Conservation (phyloP, 2,797 vertebrate genomes). For the Pseudocheirus occidentalis region DNA sequence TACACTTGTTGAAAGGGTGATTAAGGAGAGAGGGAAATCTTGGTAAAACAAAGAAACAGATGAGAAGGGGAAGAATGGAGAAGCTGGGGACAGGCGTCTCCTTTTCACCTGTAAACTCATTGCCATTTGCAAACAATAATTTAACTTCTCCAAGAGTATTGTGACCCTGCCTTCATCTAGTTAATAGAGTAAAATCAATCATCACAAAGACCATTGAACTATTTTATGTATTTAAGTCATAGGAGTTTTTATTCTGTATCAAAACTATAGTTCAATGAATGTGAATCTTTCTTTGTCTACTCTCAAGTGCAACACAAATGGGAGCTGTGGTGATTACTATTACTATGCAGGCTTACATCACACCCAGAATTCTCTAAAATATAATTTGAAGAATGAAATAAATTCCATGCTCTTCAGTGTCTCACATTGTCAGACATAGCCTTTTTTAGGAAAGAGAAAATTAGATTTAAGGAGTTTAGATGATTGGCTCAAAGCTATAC, state of each 20-base stretch:
- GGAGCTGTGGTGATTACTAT: neutral
- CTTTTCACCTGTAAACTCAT: slow-evolving; percentile 13
- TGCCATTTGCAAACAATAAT: slow-evolving; percentile 16
- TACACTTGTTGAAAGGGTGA: neutral
- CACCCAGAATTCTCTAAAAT: slow-evolving; percentile 34
- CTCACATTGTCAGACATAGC: neutral
- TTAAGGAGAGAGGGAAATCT: neutral
- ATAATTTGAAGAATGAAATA: neutral
- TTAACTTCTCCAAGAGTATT: neutral
- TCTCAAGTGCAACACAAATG: neutral
- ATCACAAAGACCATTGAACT: neutral
- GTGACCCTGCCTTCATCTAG: slow-evolving; percentile 4
- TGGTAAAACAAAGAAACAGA: neutral
- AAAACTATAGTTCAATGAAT: neutral
- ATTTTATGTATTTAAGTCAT: neutral
- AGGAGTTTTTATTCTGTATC: slow-evolving; percentile 13
- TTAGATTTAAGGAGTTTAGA: neutral
- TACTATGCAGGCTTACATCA: neutral
- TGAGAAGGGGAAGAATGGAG: neutral
- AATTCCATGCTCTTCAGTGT: neutral
- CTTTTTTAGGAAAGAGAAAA: neutral
- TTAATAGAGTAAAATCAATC: slow-evolving; percentile 1
- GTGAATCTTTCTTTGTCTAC: neutral
- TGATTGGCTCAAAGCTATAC: neutral
- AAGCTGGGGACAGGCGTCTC: neutral